Conservation (phyloP, 1,140 invertebrate species). For the Drosophila ercepeae region DNA sequence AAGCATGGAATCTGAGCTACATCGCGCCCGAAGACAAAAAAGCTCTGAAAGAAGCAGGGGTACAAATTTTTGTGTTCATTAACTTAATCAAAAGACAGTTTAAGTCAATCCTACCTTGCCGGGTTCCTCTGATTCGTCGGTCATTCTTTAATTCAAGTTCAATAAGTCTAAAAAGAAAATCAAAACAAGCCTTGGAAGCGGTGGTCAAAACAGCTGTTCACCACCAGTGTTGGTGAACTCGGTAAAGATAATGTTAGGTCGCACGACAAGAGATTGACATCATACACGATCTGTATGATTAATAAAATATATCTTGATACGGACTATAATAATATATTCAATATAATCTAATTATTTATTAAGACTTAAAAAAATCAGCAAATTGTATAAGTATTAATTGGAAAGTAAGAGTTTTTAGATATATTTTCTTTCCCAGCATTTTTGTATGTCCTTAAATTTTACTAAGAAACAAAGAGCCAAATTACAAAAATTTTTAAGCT, state of each 20-base stretch:
- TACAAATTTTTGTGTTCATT: background rate
- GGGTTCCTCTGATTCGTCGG: constrained; percentile 59
- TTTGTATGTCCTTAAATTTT: no score
- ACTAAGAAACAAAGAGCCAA: no score
- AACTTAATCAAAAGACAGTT: background rate
- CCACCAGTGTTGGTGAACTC: constrained; percentile 30
- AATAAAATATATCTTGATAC: no score
- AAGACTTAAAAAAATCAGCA: no score
- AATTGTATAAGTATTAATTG: no score
- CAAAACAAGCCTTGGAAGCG: constrained; percentile 19
- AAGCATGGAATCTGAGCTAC: constrained; percentile 87
- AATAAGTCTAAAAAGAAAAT: constrained; percentile 17
- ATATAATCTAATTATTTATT: no score
- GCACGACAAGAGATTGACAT: background rate
- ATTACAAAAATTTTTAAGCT: no score
- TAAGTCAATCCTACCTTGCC: constrained; percentile 36
- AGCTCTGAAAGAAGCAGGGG: constrained; percentile 41
- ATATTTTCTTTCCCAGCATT: no score
- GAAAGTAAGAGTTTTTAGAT: no score
- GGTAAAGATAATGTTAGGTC: background rate
- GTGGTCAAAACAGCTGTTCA: constrained; percentile 45
- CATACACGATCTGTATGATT: background rate
- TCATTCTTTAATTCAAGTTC: constrained; percentile 35
- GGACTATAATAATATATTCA: no score
- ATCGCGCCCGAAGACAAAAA: constrained; percentile 85